phyloP scores from a whole-genome alignment of 2,888 invertebrate species.

The Napeogenes sylphis region DNA sequence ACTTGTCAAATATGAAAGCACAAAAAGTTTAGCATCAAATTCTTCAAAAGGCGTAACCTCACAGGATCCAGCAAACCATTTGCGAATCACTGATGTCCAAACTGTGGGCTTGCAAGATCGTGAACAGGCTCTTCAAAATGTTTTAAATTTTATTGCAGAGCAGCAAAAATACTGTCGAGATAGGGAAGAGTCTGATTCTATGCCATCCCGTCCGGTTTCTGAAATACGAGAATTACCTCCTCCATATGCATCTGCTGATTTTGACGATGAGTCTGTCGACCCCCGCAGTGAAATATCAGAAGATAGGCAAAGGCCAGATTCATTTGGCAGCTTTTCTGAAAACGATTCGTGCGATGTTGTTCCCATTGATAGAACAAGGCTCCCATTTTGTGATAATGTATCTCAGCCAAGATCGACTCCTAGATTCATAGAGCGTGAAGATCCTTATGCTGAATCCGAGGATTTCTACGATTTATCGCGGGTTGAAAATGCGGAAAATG shows the following conservation, averaged over 20 bases:
- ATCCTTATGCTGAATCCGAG: conserved; percentile 68
- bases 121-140: conserved; percentile 84
- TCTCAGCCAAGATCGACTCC: conserved; percentile 69
- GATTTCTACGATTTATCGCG: conserved; percentile 58
- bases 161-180: conserved; percentile 84
- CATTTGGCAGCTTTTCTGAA: conserved; percentile 72
- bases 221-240: conserved; percentile 78
- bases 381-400: conserved; percentile 63
- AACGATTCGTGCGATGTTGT: conserved; percentile 70
- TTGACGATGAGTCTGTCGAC: conserved; percentile 69
- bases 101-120: conserved; percentile 77
- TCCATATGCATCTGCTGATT: conserved; percentile 70
- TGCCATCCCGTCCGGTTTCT: conserved; percentile 74
- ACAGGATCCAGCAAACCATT: conserved; percentile 66
- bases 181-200: conserved; percentile 77
- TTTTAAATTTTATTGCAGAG: conserved; percentile 85
- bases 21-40: conserved; percentile 86
- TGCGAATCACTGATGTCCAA: conserved; percentile 68
- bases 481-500: conserved; percentile 65
- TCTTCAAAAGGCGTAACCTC: conserved; percentile 82
- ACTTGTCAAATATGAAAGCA: conserved; percentile 88
- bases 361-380: conserved; percentile 51
- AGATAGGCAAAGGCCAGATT: conserved; percentile 67
- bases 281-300: conserved; percentile 71
- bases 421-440: conserved; percentile 69